Evolutionary conservation across 2,888 invertebrate genomes (phyloP).

Genomic region (Caenorhabditis sp.): DNA sequence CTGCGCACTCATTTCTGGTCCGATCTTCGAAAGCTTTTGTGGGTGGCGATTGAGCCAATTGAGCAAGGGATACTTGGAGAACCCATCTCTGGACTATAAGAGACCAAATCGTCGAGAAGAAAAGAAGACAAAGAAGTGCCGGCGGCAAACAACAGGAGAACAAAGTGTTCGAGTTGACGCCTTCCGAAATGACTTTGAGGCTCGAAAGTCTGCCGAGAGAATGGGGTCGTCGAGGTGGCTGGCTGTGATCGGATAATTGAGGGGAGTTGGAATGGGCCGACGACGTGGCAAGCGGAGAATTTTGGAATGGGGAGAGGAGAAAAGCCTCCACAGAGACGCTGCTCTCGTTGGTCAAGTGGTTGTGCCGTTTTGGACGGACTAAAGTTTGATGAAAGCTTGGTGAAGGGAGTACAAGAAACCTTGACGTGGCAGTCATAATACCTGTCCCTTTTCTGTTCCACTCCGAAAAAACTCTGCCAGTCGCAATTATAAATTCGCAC

Average conservation of each 20-base stretch:
- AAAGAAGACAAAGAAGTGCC: background rate
- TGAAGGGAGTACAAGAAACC: too few relatives aligned
- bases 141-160: background rate
- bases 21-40: slow-evolving; percentile 3
- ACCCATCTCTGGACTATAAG: slow-evolving; percentile 23
- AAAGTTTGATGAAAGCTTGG: too few relatives aligned
- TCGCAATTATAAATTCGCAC: too few relatives aligned
- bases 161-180: slow-evolving; percentile 2
- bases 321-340: too few relatives aligned
- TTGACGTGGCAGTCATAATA: background rate
- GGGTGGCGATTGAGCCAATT: slow-evolving; percentile 31
- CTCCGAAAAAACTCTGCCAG: background rate
- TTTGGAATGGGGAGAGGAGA: slow-evolving; percentile 3
- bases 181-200: background rate
- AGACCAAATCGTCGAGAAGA: background rate
- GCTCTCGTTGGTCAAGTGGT: slow-evolving; percentile 16
- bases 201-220: background rate
- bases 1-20: background rate
- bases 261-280: too few relatives aligned
- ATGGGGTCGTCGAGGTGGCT: slow-evolving; percentile 1
- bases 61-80: slow-evolving; percentile 1
- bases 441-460: background rate
- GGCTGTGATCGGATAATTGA: slow-evolving; percentile 4
- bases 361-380: background rate
- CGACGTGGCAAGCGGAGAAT: slow-evolving; percentile 3